These are phyloP conservation scores for Danio jaintianensis DNA, from an alignment of 2,797 vertebrate genomes.

Conservation along the genomic window DNA sequence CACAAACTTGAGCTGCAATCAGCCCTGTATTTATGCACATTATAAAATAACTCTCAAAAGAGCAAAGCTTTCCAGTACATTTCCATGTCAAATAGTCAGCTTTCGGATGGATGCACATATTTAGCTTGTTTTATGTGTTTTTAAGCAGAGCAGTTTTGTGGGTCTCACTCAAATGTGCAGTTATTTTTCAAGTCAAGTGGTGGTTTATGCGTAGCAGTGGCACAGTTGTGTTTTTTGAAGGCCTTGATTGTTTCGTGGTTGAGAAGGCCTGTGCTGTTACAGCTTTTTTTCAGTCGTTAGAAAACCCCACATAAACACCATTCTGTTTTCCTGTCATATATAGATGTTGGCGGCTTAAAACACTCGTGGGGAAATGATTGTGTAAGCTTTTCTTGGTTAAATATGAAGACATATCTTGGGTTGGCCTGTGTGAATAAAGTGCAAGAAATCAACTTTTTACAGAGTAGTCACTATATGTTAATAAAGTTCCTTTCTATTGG, in stretches of 20 bases:
- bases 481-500: background rate
- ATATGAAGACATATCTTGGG: background rate
- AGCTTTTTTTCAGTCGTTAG: conserved; percentile 10
- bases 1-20: background rate
- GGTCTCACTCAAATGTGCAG: conserved; percentile 26
- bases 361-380: conserved; percentile 17
- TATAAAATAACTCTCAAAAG: conserved; percentile 31
- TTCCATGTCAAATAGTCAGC: conserved; percentile 25
- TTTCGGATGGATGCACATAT: conserved; percentile 40
- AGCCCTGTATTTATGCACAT: conserved; percentile 22
- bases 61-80: conserved; percentile 39
- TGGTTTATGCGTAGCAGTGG: conserved; percentile 27
- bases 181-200: conserved; percentile 39
- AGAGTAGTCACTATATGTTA: background rate
- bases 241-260: conserved; percentile 20
- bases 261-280: background rate
- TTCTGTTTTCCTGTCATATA: conserved; percentile 15
- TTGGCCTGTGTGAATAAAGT: conserved; percentile 7
- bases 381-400: conserved; percentile 12
- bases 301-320: conserved; percentile 30
- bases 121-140: conserved; percentile 50
- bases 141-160: conserved; percentile 28
- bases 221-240: conserved; percentile 19
- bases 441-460: background rate
- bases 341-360: conserved; percentile 7